phyloP scores from a whole-genome alignment of 2,113 vertebrate genomes.

The Ifrita kowaldi region DNA sequence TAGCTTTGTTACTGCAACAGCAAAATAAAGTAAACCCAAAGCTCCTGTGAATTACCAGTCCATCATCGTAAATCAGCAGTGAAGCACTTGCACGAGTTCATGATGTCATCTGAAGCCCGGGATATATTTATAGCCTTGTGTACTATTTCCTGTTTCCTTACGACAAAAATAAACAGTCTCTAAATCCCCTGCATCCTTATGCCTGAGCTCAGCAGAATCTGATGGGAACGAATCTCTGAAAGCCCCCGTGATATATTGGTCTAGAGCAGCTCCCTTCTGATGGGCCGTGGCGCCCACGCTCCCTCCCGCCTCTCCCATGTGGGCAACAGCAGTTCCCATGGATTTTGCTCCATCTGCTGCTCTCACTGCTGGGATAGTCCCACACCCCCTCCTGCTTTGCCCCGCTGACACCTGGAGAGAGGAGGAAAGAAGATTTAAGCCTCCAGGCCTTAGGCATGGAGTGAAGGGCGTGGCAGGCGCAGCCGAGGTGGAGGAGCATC shows the following conservation, averaged over 20 bases:
- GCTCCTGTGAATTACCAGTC: constrained; percentile 26
- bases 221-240: background rate
- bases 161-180: constrained; percentile 14
- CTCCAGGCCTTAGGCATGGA: background rate
- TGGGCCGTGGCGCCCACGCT: rapidly evolving
- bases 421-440: background rate
- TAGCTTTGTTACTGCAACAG: constrained; percentile 29
- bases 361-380: background rate
- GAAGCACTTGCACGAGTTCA: background rate
- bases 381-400: background rate
- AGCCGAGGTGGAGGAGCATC: background rate
- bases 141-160: constrained; percentile 41
- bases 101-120: constrained; percentile 2
- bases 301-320: background rate
- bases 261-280: background rate
- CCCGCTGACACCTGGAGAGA: background rate
- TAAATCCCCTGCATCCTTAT: constrained; percentile 19
- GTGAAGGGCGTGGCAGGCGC: rapidly evolving
- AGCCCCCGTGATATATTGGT: background rate
- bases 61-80: constrained; percentile 40
- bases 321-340: background rate
- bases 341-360: background rate
- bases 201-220: background rate
- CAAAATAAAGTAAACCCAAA: constrained; percentile 7
- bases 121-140: constrained; percentile 46